Evolutionary conservation across 2,113 vertebrate genomes (phyloP), one percentile per base, ranked within the genome.

Genomic region (Noctilio leporinus): DNA sequence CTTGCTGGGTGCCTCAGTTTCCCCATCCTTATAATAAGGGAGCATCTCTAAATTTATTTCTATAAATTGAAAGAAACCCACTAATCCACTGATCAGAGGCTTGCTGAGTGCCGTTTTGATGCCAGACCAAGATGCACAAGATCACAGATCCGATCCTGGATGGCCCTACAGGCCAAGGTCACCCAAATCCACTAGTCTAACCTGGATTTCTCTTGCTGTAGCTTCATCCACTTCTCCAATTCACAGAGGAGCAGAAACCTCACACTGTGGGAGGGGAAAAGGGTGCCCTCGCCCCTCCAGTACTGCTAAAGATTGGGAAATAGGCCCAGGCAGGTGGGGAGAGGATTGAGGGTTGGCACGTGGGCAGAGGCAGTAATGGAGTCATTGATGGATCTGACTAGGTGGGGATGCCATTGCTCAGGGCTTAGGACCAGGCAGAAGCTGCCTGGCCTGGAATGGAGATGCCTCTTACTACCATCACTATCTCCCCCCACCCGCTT

Each of bases 161-260:
- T 55, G 57, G 30, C 43, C 51, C 43, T 55, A 38, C 30, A 78
- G 17, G n/a, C 12, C 51, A 82, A 85, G 28, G 65, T 49, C 84
- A 80, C 75, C n/a, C 30, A 64, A 87, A 87, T 33, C 49, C 57
- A 91, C 35, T 67, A 72, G 22, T 78, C 64, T 75, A 86, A 86
- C 67, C 33, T 40, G 57, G 5, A 73, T 62, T 35, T 55, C 81
- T 94, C 81, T 53, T 87, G 15, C 51, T 76, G 19, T 24, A 80
- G 10, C 33, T 70, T 81, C n/a, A 84, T 35, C n/a, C 67, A 94
- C 78, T 69, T 89, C n/a, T 70, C 17, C 47, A 53, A 26, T 7
- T 65, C 51, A 76, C 51, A 88, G 81, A 62, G 38, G 6, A 65
- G 11, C 47, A 38, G 76, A 81, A 80, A 47, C 28, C 8, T 24